Percentiles rank a stretch among this genome's conserved stretches.
Conservation (phyloP, 2,888 invertebrate genomes). For the Pycnomerus fuliginosus region DNA sequence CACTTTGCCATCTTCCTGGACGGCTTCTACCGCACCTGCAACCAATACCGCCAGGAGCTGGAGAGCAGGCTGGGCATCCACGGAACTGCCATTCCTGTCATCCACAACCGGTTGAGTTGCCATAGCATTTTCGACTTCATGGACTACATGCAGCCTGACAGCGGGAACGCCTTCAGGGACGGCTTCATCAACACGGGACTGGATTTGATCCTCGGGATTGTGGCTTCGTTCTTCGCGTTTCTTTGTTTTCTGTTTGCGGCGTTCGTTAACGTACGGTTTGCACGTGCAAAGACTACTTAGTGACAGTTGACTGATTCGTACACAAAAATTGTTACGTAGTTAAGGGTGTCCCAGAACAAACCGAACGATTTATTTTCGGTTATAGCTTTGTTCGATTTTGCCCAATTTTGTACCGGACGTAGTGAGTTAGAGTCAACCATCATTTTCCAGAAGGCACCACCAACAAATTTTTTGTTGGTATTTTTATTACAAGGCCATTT, state of each 20-base stretch:
- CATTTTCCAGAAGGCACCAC: no score
- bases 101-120: constrained; percentile 69
- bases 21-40: constrained; percentile 75
- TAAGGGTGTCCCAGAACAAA: no score
- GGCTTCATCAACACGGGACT: constrained; percentile 73
- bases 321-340: neutral
- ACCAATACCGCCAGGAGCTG: constrained; percentile 68
- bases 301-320: no score
- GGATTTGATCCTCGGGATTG: constrained; percentile 65
- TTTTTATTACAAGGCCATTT: no score
- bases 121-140: constrained; percentile 78
- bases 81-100: constrained; percentile 61
- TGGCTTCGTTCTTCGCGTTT: constrained; percentile 55
- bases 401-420: neutral
- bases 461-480: no score
- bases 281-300: neutral
- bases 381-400: neutral
- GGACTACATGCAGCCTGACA: constrained; percentile 76
- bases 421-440: no score
- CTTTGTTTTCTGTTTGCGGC: constrained; percentile 39
- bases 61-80: constrained; percentile 59
- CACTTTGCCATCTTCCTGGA: constrained; percentile 71
- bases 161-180: constrained; percentile 61
- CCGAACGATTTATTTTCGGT: no score
- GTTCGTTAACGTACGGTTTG: constrained; percentile 42